phyloP scores from a whole-genome alignment of 2,888 invertebrate genomes.

The Xanthorhoe designata region DNA sequence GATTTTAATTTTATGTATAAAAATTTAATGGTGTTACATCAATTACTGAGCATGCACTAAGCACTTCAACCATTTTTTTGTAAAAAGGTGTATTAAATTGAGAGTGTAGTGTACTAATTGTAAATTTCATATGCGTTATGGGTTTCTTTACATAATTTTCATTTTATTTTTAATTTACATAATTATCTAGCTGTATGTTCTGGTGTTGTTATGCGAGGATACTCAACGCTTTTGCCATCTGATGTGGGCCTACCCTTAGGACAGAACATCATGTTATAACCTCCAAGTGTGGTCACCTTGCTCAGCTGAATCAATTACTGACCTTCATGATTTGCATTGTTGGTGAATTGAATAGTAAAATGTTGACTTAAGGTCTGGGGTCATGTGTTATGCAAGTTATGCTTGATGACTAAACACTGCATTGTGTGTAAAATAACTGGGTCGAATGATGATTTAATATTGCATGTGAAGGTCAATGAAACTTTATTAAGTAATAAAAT shows the following conservation, averaged over 20 bases:
- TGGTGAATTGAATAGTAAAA: constrained; percentile 47
- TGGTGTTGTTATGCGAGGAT: no score
- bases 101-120: no score
- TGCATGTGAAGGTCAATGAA: constrained; percentile 3
- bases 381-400: constrained; percentile 45
- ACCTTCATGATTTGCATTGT: constrained; percentile 51
- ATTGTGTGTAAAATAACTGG: constrained; percentile 1
- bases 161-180: no score
- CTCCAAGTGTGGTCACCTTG: constrained; percentile 41
- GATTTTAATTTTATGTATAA: no score
- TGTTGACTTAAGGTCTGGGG: constrained; percentile 48
- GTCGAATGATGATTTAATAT: constrained; percentile 3
- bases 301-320: constrained; percentile 43
- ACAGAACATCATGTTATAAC: constrained; percentile 43
- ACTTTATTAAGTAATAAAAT: background rate
- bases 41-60: constrained; percentile 19
- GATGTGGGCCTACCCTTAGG: constrained; percentile 22
- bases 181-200: no score
- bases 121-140: no score
- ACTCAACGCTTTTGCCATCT: no score
- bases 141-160: no score
- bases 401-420: constrained; percentile 10
- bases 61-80: background rate
- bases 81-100: no score
- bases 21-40: no score